Conservation (phyloP, 2,113 vertebrate species). For the Phycodurus eques region DNA sequence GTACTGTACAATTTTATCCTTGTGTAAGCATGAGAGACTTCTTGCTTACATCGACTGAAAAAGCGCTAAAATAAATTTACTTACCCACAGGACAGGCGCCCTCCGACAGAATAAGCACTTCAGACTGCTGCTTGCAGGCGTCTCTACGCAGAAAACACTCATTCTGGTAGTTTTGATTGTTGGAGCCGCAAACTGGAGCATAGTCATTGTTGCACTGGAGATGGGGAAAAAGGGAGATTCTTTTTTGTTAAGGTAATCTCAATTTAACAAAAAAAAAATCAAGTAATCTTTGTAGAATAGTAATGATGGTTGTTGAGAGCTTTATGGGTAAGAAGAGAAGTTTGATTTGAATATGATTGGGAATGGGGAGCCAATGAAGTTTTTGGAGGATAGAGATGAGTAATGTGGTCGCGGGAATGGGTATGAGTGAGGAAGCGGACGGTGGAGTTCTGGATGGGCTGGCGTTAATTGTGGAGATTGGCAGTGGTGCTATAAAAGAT, state of each 20-base stretch:
- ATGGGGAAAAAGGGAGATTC: constrained; percentile 3
- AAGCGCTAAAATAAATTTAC: constrained; percentile 47
- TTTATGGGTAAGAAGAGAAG: no score
- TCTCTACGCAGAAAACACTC: constrained; percentile 94
- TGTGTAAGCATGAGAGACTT: background rate
- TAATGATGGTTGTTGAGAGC: no score
- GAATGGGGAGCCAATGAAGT: no score
- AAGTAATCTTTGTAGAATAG: background rate
- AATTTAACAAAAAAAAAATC: background rate
- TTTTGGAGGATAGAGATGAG: no score
- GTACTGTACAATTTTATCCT: background rate
- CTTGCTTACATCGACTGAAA: background rate
- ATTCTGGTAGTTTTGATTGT: constrained; percentile 96
- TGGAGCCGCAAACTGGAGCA: constrained; percentile 96
- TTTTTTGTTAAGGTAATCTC: background rate
- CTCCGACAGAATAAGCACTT: constrained; percentile 89
- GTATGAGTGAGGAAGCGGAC: no score
- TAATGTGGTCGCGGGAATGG: no score
- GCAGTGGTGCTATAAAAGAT: no score
- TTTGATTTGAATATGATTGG: no score
- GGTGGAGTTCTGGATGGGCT: no score
- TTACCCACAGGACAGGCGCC: constrained; percentile 91
- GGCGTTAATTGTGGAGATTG: no score
- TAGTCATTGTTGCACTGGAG: constrained; percentile 94
- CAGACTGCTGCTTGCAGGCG: constrained; percentile 97